Evolutionary conservation across 2,113 vertebrate genomes (phyloP).

Genomic region (Isurus oxyrinchus): DNA sequence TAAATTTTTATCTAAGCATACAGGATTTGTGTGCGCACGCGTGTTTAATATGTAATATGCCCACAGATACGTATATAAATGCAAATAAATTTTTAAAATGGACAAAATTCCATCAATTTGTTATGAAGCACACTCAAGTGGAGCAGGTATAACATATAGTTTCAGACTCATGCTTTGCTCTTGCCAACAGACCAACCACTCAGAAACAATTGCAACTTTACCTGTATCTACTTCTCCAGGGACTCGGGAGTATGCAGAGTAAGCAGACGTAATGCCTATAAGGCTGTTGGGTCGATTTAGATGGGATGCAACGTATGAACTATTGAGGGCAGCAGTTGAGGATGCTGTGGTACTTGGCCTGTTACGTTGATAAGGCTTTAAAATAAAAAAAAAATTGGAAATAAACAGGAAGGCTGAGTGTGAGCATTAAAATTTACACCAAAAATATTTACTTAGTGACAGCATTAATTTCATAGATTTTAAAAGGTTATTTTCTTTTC

Average conservation of each 20-base stretch:
- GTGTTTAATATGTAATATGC: neutral
- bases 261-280: slow-evolving; percentile 84
- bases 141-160: neutral
- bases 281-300: slow-evolving; percentile 76
- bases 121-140: neutral
- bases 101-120: slow-evolving; percentile 31
- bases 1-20: neutral
- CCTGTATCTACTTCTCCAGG: slow-evolving; percentile 87
- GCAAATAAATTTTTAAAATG: neutral
- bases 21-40: neutral
- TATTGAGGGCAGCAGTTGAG: slow-evolving; percentile 64
- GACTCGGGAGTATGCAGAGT: slow-evolving; percentile 62
- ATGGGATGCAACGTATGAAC: slow-evolving; percentile 69
- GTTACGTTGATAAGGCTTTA: slow-evolving; percentile 70
- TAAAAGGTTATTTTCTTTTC: neutral
- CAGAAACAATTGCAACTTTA: slow-evolving; percentile 46
- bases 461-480: neutral
- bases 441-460: neutral
- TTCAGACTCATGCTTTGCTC: neutral
- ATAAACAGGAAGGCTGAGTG: slow-evolving; percentile 6
- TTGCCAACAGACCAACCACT: neutral
- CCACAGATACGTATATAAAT: neutral
- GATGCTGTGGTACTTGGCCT: slow-evolving; percentile 67
- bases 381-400: slow-evolving; percentile 44
- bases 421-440: neutral